These are phyloP conservation scores for Orbicella faveolata DNA, from an alignment of 64 coral and sea anemone species.

Conservation along the genomic window DNA sequence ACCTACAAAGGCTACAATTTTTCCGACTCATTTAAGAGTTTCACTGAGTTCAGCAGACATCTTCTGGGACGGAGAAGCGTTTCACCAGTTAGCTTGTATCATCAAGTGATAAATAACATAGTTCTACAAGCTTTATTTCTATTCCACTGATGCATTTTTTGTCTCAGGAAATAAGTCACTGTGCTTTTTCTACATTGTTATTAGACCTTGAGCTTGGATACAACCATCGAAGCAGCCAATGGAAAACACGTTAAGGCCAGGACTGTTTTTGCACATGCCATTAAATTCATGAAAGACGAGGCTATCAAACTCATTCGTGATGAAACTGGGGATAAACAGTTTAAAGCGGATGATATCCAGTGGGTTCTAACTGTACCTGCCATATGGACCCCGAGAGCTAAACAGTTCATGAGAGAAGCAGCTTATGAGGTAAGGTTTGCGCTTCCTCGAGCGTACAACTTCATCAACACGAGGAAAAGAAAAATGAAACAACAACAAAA, in stretches of 20 bases:
- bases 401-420: constrained; percentile 61
- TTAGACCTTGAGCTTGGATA: constrained; percentile 27
- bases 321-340: constrained; percentile 33
- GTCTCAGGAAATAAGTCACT: neutral
- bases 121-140: too few species aligned
- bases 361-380: constrained; percentile 75
- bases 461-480: too few species aligned
- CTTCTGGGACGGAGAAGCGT: too few species aligned
- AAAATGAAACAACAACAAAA: too few species aligned
- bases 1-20: too few species aligned
- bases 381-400: constrained; percentile 51
- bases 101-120: too few species aligned
- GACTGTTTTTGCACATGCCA: constrained; percentile 29
- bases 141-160: neutral
- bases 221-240: constrained; percentile 35
- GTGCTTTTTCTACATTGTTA: neutral
- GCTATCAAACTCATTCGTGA: neutral
- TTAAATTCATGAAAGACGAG: constrained; percentile 27
- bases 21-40: too few species aligned
- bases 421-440: constrained; percentile 41
- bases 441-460: too few species aligned
- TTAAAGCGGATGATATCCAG: constrained; percentile 26
- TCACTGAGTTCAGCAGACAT: too few species aligned
- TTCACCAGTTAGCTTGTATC: too few species aligned
- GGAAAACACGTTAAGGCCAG: constrained; percentile 26